Percentiles rank a stretch among this genome's conserved stretches.
Conservation (phyloP, 2,797 vertebrate genomes). For the Notamacropus eugenii region DNA sequence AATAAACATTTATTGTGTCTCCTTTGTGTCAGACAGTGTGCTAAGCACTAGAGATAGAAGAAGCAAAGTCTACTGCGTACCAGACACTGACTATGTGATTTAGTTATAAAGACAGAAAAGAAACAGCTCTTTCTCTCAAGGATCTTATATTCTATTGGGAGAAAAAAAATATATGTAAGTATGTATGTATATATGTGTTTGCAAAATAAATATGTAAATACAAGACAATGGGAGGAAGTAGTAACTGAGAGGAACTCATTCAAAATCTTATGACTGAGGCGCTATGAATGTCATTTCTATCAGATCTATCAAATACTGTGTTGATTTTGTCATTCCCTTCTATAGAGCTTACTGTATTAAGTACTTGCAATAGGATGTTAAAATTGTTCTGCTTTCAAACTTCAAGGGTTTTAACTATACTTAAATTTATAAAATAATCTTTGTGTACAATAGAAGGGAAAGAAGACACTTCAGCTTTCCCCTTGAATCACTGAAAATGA, state of each 20-base stretch:
- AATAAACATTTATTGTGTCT: neutral
- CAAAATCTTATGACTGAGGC: slow-evolving; percentile 36
- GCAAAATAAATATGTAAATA: neutral
- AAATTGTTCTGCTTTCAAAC: neutral
- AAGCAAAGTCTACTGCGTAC: neutral
- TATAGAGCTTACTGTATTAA: slow-evolving; percentile 51
- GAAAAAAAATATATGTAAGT: neutral
- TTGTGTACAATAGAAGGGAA: slow-evolving; percentile 32
- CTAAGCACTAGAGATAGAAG: neutral
- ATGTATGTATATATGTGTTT: neutral
- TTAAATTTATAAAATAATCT: slow-evolving; percentile 43
- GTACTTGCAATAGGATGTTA: slow-evolving; percentile 14
- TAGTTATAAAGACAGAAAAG: neutral
- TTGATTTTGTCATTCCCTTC: slow-evolving; percentile 28
- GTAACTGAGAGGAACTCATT: slow-evolving; percentile 8
- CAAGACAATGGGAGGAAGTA: neutral
- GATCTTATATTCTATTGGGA: neutral
- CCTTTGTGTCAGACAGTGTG: neutral
- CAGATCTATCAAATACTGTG: neutral
- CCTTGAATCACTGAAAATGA: slow-evolving; percentile 45
- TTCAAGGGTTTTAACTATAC: slow-evolving; percentile 22
- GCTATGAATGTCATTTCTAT: neutral
- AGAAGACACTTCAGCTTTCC: neutral
- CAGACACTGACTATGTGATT: neutral
- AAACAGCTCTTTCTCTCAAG: neutral